Conservation (phyloP, 1,140 invertebrate species). For the Anastrepha ludens region DNA sequence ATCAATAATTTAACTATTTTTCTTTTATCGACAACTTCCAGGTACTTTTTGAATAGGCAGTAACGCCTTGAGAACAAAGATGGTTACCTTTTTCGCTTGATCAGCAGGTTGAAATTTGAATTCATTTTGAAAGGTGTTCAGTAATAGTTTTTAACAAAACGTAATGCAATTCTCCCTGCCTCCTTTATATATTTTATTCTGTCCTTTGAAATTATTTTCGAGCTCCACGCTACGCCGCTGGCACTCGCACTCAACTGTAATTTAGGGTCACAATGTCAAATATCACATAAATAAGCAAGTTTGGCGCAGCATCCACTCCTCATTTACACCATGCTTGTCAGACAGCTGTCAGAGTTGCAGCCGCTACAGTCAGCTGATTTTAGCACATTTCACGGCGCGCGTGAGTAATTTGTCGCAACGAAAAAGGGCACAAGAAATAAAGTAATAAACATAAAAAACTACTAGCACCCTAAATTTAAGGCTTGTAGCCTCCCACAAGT, state of each 20-base stretch:
- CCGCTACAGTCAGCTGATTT: neutral
- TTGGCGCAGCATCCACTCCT: neutral
- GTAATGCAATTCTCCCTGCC: neutral
- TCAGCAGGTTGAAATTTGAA: too few relatives aligned
- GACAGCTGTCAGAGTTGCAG: neutral
- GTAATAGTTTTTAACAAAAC: neutral
- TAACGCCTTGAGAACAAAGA: too few relatives aligned
- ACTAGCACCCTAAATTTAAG: neutral
- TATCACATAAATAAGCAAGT: constrained; percentile 5
- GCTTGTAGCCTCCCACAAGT: constrained; percentile 27
- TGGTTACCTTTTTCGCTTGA: too few relatives aligned
- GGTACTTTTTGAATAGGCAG: too few relatives aligned
- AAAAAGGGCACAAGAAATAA: neutral
- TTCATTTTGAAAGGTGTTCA: too few relatives aligned
- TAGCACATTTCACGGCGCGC: neutral
- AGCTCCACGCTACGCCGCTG: neutral
- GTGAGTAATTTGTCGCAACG: neutral
- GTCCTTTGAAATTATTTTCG: neutral
- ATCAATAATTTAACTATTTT: too few relatives aligned
- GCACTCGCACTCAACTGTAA: neutral
- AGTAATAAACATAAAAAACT: neutral
- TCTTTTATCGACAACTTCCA: too few relatives aligned
- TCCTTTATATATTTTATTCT: neutral
- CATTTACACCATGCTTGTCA: neutral
- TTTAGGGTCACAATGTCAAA: neutral